These are phyloP conservation scores for Dinomys branickii DNA, from an alignment of 2,113 vertebrate species.

Conservation along the genomic window DNA sequence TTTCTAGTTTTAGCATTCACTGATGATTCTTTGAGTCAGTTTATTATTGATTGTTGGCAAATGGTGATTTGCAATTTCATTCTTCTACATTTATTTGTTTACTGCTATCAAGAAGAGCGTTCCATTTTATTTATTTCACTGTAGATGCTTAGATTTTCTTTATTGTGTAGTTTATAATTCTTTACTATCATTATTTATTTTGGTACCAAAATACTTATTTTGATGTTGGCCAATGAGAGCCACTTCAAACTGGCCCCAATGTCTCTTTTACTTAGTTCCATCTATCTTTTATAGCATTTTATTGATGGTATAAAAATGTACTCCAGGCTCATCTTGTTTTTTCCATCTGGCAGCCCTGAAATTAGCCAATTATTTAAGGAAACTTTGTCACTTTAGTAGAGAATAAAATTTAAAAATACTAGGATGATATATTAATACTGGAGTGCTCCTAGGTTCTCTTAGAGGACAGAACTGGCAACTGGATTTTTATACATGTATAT, in stretches of 20 bases:
- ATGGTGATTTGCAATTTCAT: neutral
- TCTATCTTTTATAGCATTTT: neutral
- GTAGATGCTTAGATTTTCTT: neutral
- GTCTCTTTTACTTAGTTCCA: neutral
- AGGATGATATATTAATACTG: neutral
- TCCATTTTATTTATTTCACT: neutral
- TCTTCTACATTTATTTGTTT: neutral
- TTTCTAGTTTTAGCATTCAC: neutral
- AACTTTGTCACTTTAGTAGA: neutral
- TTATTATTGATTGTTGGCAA: neutral
- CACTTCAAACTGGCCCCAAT: neutral
- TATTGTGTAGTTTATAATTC: neutral
- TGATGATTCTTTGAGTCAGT: neutral
- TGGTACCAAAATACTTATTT: neutral
- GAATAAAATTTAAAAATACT: neutral
- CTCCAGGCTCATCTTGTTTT: neutral
- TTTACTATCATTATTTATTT: neutral
- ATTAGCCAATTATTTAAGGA: neutral
- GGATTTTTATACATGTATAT: neutral
- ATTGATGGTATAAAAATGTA: neutral
- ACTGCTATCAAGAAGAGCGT: neutral
- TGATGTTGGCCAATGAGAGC: neutral
- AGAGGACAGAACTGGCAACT: neutral
- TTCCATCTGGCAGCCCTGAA: neutral
- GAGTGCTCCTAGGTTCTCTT: neutral